Evolutionary conservation across 1,140 invertebrate genomes (phyloP).

Genomic region (Choristoneura fumiferana): DNA sequence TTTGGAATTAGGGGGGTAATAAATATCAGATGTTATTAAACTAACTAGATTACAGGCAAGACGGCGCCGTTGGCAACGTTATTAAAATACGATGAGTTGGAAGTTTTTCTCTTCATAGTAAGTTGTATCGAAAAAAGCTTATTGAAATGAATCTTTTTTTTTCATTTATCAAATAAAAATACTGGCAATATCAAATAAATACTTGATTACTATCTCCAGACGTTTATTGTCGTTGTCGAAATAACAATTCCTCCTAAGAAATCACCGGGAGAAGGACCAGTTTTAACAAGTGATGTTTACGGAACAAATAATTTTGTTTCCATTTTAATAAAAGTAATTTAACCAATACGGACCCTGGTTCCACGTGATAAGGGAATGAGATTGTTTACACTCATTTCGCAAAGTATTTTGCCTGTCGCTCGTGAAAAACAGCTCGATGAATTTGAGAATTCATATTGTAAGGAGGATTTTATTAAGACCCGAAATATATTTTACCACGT

Average conservation of each 20-base stretch:
- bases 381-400: conserved; percentile 1
- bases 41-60: no score
- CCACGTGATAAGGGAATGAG: conserved; percentile 3
- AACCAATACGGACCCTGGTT: not conserved
- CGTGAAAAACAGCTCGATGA: not conserved
- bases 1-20: no score
- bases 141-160: no score
- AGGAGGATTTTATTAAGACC: not conserved
- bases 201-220: no score
- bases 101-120: no score
- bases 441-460: not conserved
- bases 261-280: not conserved
- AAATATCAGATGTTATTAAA: no score
- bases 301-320: conserved; percentile 1
- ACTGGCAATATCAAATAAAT: no score
- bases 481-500: not conserved
- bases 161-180: no score
- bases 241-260: not conserved
- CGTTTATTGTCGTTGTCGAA: not conserved
- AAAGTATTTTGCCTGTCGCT: not conserved
- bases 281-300: not conserved
- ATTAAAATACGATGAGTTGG: no score
- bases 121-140: no score
- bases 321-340: not conserved
- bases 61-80: no score